phyloP scores from a whole-genome alignment of 1,140 invertebrate species.

The Periplaneta americana region DNA sequence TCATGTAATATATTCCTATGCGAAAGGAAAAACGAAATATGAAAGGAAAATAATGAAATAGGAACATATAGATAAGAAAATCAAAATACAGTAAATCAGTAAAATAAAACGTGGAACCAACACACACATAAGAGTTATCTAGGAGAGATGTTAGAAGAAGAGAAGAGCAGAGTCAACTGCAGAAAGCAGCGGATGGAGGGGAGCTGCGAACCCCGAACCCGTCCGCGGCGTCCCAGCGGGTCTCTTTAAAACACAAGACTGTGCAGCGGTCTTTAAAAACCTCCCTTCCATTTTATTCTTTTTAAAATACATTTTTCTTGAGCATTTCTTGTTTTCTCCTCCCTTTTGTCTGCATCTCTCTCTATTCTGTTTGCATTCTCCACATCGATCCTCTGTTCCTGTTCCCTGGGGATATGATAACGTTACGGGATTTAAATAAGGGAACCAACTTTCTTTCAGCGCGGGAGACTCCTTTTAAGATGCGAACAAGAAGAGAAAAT shows the following conservation, averaged over 20 bases:
- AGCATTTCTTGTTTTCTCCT: neutral
- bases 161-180: too few relatives aligned
- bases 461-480: neutral
- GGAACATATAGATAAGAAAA: too few relatives aligned
- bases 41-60: too few relatives aligned
- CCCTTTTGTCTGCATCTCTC: neutral
- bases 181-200: too few relatives aligned
- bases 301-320: neutral
- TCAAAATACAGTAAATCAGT: too few relatives aligned
- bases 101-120: too few relatives aligned
- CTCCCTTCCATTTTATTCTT: neutral
- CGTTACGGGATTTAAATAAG: neutral
- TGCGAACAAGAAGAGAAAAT: neutral
- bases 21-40: too few relatives aligned
- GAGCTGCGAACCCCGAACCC: too few relatives aligned
- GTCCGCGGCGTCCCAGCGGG: too few relatives aligned
- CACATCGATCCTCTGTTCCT: neutral
- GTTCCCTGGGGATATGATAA: neutral
- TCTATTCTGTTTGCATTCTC: neutral
- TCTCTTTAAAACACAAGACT: neutral
- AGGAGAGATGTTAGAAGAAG: too few relatives aligned
- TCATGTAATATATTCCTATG: too few relatives aligned
- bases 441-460: neutral
- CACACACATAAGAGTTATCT: too few relatives aligned
- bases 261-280: neutral